A percentile compares a stretch with the other conserved stretches of the same genome.
Conservation (phyloP, 2,113 vertebrate species). For the Cromileptes altivelis region DNA sequence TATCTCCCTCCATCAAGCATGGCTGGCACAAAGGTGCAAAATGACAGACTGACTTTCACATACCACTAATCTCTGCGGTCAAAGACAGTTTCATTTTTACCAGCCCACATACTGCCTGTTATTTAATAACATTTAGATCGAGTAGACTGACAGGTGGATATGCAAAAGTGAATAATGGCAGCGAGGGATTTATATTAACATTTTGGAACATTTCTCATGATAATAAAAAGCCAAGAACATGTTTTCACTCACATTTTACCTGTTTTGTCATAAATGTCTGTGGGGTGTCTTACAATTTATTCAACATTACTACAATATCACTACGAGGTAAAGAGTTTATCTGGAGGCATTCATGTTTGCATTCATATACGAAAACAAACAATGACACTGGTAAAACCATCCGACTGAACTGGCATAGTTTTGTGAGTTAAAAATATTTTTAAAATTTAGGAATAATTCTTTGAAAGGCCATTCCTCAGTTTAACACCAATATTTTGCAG, state of each 20-base stretch:
- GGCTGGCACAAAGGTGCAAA: constrained; percentile 65
- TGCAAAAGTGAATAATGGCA: background rate
- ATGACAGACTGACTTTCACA: constrained; percentile 42
- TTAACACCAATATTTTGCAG: constrained; percentile 76
- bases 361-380: background rate
- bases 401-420: background rate
- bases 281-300: background rate
- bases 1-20: constrained; percentile 41
- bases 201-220: constrained; percentile 9
- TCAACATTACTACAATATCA: background rate
- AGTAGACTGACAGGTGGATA: background rate
- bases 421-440: background rate
- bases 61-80: background rate
- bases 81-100: constrained; percentile 20
- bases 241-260: background rate
- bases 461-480: background rate
- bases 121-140: constrained; percentile 15
- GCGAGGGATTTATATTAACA: background rate
- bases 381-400: background rate
- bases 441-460: background rate
- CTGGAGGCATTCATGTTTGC: background rate
- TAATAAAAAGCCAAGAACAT: background rate
- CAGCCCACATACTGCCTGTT: background rate
- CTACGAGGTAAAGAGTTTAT: background rate
- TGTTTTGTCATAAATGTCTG: background rate